Evolutionary conservation across 2,888 invertebrate genomes (phyloP).

Genomic region (Hypomecis atomaria): DNA sequence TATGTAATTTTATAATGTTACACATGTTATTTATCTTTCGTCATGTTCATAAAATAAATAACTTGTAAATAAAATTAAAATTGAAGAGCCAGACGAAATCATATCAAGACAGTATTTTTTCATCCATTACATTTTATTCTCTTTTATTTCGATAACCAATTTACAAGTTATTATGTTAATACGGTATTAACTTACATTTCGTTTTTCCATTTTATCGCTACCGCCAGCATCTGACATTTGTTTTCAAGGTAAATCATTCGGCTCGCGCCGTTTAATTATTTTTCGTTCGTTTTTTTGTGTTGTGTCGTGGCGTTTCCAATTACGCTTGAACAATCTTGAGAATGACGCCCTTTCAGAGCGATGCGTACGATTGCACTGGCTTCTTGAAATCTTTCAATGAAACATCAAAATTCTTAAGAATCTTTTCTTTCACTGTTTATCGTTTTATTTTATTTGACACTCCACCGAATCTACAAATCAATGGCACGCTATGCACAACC

Average conservation of each 20-base stretch:
- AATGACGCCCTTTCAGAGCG: slow-evolving; percentile 17
- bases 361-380: slow-evolving; percentile 36
- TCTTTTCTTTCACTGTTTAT: not conserved
- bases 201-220: slow-evolving; percentile 76
- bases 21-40: slow-evolving; percentile 3
- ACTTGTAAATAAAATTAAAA: slow-evolving; percentile 1
- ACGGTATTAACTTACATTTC: slow-evolving; percentile 59
- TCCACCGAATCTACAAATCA: slow-evolving; percentile 7
- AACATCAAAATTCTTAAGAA: not conserved
- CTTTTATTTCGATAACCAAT: slow-evolving; percentile 17
- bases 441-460: not conserved
- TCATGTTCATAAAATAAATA: slow-evolving; percentile 2
- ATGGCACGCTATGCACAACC: slow-evolving; percentile 47
- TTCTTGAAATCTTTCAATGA: slow-evolving; percentile 28
- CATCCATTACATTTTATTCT: slow-evolving; percentile 25
- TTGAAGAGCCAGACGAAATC: not conserved
- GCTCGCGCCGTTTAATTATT: slow-evolving; percentile 50
- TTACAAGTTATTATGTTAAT: slow-evolving; percentile 32
- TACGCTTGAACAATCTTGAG: slow-evolving; percentile 19
- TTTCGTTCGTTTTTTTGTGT: slow-evolving; percentile 42
- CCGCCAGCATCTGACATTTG: slow-evolving; percentile 82
- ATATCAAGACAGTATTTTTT: slow-evolving; percentile 1
- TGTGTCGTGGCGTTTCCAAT: slow-evolving; percentile 26
- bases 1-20: slow-evolving; percentile 4
- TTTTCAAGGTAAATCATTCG: slow-evolving; percentile 78